phyloP scores from a whole-genome alignment of 2,113 vertebrate genomes.

The Nothocercus nigrocapillus region DNA sequence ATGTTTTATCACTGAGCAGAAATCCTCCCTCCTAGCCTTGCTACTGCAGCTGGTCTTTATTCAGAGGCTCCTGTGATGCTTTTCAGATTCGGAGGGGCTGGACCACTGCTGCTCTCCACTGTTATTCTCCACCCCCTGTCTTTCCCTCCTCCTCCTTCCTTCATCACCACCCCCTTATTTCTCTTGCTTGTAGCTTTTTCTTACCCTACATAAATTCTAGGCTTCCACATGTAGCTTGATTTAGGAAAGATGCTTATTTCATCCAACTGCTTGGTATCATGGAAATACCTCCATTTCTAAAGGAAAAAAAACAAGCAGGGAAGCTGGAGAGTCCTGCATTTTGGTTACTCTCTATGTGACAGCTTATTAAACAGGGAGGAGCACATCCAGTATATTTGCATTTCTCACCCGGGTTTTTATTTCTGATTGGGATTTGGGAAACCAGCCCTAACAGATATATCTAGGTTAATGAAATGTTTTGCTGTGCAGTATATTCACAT shows the following conservation, averaged over 20 bases:
- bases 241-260: conserved; percentile 53
- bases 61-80: conserved; percentile 61
- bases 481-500: background rate
- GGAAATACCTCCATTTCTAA: background rate
- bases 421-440: background rate
- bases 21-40: conserved; percentile 57
- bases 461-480: background rate
- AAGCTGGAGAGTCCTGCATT: background rate
- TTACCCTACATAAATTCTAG: conserved; percentile 5
- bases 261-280: conserved; percentile 10
- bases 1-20: conserved; percentile 36
- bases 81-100: conserved; percentile 67
- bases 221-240: conserved; percentile 33
- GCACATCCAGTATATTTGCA: background rate
- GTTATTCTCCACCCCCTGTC: conserved; percentile 63
- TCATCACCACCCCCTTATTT: conserved; percentile 54
- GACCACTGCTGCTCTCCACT: conserved; percentile 51
- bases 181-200: conserved; percentile 40
- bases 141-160: conserved; percentile 54
- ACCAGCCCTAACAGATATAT: background rate
- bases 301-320: background rate
- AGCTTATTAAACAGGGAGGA: background rate
- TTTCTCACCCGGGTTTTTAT: background rate
- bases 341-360: background rate
- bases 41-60: conserved; percentile 61